Conservation (phyloP, 1,140 invertebrate genomes). For the Pemphigus obesinymphae region DNA sequence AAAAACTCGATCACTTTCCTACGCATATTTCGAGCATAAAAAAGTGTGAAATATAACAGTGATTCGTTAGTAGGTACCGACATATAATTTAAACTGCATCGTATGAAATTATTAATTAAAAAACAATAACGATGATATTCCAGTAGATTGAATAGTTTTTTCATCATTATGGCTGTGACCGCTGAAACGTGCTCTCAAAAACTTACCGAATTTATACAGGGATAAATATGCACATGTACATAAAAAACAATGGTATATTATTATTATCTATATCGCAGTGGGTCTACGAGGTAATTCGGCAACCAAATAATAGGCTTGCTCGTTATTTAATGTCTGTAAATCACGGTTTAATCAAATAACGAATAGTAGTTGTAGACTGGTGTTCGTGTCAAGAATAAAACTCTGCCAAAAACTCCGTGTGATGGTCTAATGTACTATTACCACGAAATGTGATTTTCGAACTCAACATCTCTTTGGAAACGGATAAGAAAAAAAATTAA, state of each 20-base stretch:
- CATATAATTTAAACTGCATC: not conserved
- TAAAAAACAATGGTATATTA: not conserved
- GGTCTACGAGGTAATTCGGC: not conserved
- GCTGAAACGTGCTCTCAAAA: not conserved
- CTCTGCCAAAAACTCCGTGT: not conserved
- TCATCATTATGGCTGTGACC: not conserved
- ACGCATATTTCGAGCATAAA: not conserved
- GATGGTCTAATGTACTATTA: not conserved
- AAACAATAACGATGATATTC: not conserved
- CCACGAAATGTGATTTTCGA: conserved; percentile 12
- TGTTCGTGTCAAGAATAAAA: conserved; percentile 17
- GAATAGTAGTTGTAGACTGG: not conserved
- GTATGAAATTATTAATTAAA: not conserved
- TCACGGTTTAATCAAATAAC: conserved; percentile 36
- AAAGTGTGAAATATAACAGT: not conserved
- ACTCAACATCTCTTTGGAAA: not conserved
- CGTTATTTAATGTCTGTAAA: conserved; percentile 32
- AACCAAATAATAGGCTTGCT: conserved; percentile 22
- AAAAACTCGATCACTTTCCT: too few species aligned
- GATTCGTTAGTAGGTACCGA: not conserved
- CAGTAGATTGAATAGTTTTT: not conserved
- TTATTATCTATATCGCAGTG: not conserved
- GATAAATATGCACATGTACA: not conserved
- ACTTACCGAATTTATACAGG: not conserved
- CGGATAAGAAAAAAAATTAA: not conserved